These are phyloP conservation scores for Anorthoa munda DNA, from an alignment of 2,888 invertebrate species.

Conservation along the genomic window DNA sequence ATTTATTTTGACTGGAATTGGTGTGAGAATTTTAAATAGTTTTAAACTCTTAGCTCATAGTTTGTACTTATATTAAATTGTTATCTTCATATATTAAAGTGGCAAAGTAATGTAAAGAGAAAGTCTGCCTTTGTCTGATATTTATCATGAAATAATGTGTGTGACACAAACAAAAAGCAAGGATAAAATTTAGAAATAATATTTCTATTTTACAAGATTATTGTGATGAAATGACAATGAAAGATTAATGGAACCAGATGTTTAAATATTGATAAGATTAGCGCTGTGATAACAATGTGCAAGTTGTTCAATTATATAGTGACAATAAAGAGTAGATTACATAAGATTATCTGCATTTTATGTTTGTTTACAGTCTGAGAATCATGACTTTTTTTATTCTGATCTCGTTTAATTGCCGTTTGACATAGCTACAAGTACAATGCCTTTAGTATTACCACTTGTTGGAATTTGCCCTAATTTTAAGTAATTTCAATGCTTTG, in stretches of 20 bases:
- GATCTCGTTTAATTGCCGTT: slow-evolving; percentile 62
- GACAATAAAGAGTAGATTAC: slow-evolving; percentile 63
- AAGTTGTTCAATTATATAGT: slow-evolving; percentile 59
- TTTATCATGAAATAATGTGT: slow-evolving; percentile 52
- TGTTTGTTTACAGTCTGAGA: slow-evolving; percentile 14
- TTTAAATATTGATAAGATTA: slow-evolving; percentile 62
- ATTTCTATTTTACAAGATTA: slow-evolving; percentile 39
- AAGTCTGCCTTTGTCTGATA: slow-evolving; percentile 23
- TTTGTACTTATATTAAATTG: slow-evolving; percentile 72
- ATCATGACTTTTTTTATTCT: slow-evolving; percentile 41
- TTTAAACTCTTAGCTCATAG: slow-evolving; percentile 70
- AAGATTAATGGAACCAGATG: slow-evolving; percentile 28
- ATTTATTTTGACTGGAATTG: slow-evolving; percentile 63
- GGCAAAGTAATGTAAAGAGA: slow-evolving; percentile 38
- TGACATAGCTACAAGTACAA: slow-evolving; percentile 56
- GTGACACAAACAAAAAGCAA: slow-evolving; percentile 43
- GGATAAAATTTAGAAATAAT: slow-evolving; percentile 38
- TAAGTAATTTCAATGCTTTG: slow-evolving; percentile 65
- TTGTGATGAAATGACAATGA: slow-evolving; percentile 57
- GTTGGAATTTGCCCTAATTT: slow-evolving; percentile 58
- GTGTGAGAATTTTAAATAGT: slow-evolving; percentile 59
- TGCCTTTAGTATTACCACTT: slow-evolving; percentile 50
- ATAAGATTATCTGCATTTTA: slow-evolving; percentile 32
- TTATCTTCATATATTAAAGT: slow-evolving; percentile 54
- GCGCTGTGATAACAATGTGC: slow-evolving; percentile 66